A percentile compares a stretch with the other conserved stretches of the same genome.
phyloP scores from a whole-genome alignment of 2,113 vertebrate species.

The Gopherus flavomarginatus region DNA sequence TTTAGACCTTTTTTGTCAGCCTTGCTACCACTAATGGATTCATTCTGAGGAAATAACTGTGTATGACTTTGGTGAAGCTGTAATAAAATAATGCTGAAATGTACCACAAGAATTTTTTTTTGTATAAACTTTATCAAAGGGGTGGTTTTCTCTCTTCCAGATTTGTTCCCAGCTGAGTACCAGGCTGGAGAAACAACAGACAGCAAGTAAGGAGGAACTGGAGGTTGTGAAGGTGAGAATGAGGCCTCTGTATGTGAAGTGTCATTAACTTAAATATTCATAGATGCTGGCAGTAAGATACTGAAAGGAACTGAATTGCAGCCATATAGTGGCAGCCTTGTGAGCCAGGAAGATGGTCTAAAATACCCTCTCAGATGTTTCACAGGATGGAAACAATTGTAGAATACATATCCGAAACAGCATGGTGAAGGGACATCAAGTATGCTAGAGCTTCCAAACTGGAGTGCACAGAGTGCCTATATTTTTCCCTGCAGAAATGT shows the following conservation, averaged over 20 bases:
- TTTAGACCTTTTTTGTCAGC: neutral
- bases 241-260: rapidly evolving
- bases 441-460: neutral
- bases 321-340: neutral
- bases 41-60: neutral
- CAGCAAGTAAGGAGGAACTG: slow-evolving; percentile 94
- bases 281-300: neutral
- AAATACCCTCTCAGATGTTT: neutral
- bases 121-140: neutral
- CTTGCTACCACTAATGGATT: neutral
- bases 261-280: neutral
- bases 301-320: neutral
- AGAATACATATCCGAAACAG: neutral
- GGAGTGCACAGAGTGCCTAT: neutral
- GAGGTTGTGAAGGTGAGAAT: slow-evolving; percentile 91
- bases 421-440: neutral
- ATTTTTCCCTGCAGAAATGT: neutral
- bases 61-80: neutral
- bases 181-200: slow-evolving; percentile 95
- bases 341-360: neutral
- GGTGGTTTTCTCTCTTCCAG: slow-evolving; percentile 75
- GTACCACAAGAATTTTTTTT: neutral
- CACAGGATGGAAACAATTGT: neutral
- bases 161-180: slow-evolving; percentile 98
- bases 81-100: neutral